Conservation (phyloP, 2,888 invertebrate genomes). For the Leptinotarsa juncta region DNA sequence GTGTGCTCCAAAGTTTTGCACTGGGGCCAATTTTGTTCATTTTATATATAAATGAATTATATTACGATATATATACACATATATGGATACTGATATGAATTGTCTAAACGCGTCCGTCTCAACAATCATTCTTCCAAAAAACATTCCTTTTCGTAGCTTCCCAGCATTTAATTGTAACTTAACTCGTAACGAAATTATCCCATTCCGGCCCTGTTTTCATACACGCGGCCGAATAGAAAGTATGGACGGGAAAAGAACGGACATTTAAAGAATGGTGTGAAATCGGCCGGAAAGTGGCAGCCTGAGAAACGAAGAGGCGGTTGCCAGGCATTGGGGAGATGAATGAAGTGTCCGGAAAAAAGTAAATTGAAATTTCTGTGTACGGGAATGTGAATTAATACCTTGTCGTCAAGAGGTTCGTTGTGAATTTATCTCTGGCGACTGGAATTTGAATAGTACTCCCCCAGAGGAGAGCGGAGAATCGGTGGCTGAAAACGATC, state of each 20-base stretch:
- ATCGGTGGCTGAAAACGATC: neutral
- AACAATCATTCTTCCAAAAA: too few relatives aligned
- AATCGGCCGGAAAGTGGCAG: conserved; percentile 52
- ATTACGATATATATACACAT: too few relatives aligned
- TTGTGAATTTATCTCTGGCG: conserved; percentile 3
- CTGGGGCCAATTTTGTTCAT: too few relatives aligned
- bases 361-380: conserved; percentile 54
- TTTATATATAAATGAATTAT: too few relatives aligned
- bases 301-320: conserved; percentile 43
- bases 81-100: too few relatives aligned
- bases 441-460: conserved; percentile 7
- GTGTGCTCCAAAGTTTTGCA: too few relatives aligned
- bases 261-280: conserved; percentile 49
- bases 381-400: conserved; percentile 52
- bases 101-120: too few relatives aligned
- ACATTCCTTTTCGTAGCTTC: too few relatives aligned
- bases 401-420: conserved; percentile 44
- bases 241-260: conserved; percentile 44
- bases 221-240: conserved; percentile 18
- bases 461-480: neutral
- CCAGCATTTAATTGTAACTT: too few relatives aligned
- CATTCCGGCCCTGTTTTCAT: neutral
- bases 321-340: conserved; percentile 46
- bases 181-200: too few relatives aligned
- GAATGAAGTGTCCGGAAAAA: conserved; percentile 50